phyloP scores from a whole-genome alignment of 2,888 invertebrate genomes.

The Unio delphinus region DNA sequence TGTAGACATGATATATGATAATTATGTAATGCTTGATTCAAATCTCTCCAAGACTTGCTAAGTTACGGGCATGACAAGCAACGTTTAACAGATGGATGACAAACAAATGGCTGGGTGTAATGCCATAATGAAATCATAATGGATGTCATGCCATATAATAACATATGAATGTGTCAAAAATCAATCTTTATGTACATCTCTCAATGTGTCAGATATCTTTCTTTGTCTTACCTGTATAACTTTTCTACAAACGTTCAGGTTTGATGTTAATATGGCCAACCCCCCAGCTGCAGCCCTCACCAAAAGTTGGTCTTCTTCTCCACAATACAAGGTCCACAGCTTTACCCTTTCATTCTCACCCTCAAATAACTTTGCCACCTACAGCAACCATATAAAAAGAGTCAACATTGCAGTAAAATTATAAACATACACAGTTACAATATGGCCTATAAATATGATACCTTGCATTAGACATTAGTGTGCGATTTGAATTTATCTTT shows the following conservation, averaged over 20 bases:
- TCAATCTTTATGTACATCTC: not conserved
- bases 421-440: not conserved
- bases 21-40: too few relatives aligned
- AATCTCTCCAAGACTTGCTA: too few relatives aligned
- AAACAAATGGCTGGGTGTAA: too few relatives aligned
- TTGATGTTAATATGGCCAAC: constrained; percentile 87
- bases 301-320: constrained; percentile 70
- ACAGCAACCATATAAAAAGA: constrained; percentile 8
- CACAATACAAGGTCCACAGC: constrained; percentile 83
- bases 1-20: too few relatives aligned
- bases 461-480: not conserved
- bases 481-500: too few relatives aligned
- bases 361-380: constrained; percentile 78
- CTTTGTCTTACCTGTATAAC: constrained; percentile 77
- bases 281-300: constrained; percentile 88
- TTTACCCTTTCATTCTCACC: constrained; percentile 90
- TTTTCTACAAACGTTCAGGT: constrained; percentile 83
- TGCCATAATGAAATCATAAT: too few relatives aligned
- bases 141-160: too few relatives aligned
- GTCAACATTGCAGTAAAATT: not conserved
- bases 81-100: too few relatives aligned
- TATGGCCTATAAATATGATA: not conserved
- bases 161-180: too few relatives aligned
- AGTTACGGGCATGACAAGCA: too few relatives aligned
- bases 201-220: not conserved